A percentile compares a stretch with the other conserved stretches of the same genome.
Evolutionary conservation across 2,113 vertebrate species (phyloP).

Genomic region (Myxocyprinus asiaticus): DNA sequence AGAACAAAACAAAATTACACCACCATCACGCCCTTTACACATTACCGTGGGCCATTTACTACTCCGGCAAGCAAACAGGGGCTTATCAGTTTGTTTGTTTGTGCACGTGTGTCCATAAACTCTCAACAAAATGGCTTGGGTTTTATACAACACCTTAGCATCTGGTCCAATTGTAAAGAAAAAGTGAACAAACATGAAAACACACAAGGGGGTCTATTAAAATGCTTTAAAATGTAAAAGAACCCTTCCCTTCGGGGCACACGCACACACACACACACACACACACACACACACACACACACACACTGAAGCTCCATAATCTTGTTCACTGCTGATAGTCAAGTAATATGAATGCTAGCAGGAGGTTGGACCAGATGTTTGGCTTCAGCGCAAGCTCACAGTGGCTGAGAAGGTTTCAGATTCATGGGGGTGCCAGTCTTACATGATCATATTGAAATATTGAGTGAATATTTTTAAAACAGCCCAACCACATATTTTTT

Average conservation of each 20-base stretch:
- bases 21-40: slow-evolving; percentile 32
- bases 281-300: not conserved
- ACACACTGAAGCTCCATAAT: not conserved
- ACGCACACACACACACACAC: too few relatives aligned
- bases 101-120: slow-evolving; percentile 11
- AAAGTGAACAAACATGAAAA: not conserved
- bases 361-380: slow-evolving; percentile 17
- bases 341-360: slow-evolving; percentile 21
- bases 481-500: too few relatives aligned
- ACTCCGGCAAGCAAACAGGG: slow-evolving; percentile 20
- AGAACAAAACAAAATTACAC: slow-evolving; percentile 49
- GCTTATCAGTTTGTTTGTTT: slow-evolving; percentile 24
- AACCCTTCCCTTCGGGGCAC: too few relatives aligned
- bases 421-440: too few relatives aligned
- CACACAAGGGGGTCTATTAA: not conserved
- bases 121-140: slow-evolving; percentile 12
- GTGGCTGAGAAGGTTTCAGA: too few relatives aligned
- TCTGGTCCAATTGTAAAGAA: not conserved
- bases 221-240: not conserved
- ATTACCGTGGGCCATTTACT: slow-evolving; percentile 32
- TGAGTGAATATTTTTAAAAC: too few relatives aligned
- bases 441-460: too few relatives aligned
- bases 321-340: too few relatives aligned
- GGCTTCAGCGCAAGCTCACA: not conserved
- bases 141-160: too few relatives aligned